phyloP scores from a whole-genome alignment of 2,888 invertebrate genomes.

The Spodoptera littoralis region DNA sequence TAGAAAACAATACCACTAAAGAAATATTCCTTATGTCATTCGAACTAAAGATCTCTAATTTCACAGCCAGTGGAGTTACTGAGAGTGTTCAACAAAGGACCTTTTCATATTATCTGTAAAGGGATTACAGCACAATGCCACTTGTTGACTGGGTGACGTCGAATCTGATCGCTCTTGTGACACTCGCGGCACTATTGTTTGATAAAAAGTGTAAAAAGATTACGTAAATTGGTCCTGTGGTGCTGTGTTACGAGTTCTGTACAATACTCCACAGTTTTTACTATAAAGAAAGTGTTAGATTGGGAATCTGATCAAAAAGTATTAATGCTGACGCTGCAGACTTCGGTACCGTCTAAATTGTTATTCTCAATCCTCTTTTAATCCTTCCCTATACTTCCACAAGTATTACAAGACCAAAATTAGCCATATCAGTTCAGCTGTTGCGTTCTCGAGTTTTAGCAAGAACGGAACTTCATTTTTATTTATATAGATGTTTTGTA shows the following conservation, averaged over 20 bases:
- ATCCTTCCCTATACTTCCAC: too few relatives aligned
- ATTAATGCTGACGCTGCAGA: too few relatives aligned
- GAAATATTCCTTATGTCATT: slow-evolving; percentile 3
- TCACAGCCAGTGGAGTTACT: slow-evolving; percentile 36
- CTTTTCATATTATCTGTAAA: slow-evolving; percentile 42
- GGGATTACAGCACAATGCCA: slow-evolving; percentile 53
- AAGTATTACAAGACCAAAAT: too few relatives aligned
- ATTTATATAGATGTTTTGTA: too few relatives aligned
- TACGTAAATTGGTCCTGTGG: too few relatives aligned
- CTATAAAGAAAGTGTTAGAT: too few relatives aligned
- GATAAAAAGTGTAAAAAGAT: slow-evolving; percentile 17
- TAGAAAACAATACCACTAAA: too few relatives aligned
- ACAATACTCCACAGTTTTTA: not conserved
- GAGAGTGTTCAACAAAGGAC: slow-evolving; percentile 26
- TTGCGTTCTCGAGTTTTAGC: too few relatives aligned
- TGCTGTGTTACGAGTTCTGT: not conserved
- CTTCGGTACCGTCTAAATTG: too few relatives aligned
- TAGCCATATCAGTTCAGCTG: too few relatives aligned
- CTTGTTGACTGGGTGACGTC: slow-evolving; percentile 29
- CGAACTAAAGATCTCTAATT: slow-evolving; percentile 34
- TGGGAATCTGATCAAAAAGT: not conserved
- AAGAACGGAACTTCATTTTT: too few relatives aligned
- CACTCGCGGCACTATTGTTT: slow-evolving; percentile 29
- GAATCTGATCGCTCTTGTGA: slow-evolving; percentile 47
- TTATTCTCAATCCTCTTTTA: too few relatives aligned